phyloP scores from a whole-genome alignment of 2,113 vertebrate genomes.

The Canis aureus region DNA sequence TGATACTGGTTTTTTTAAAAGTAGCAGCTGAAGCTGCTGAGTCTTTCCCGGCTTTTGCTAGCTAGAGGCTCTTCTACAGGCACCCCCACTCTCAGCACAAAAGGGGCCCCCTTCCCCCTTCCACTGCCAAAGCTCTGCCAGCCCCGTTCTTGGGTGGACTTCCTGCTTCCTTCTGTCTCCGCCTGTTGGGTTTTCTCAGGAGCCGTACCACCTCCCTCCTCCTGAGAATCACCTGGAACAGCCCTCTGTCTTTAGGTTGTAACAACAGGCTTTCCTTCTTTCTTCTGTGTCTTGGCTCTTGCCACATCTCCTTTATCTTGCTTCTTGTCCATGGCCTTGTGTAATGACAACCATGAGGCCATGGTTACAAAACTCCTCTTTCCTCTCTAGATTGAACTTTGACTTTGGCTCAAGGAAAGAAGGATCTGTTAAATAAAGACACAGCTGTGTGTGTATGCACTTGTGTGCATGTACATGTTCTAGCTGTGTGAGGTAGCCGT shows the following conservation, averaged over 20 bases:
- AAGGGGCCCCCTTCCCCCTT: accelerated
- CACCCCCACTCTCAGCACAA: neutral
- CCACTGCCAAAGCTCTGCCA: accelerated
- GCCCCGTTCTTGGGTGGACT: accelerated
- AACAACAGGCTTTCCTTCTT: neutral
- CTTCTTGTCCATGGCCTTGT: neutral
- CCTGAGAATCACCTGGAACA: neutral
- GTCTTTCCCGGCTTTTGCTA: neutral
- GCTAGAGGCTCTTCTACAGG: neutral
- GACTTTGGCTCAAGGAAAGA: neutral
- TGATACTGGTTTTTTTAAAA: neutral
- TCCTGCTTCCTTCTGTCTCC: neutral
- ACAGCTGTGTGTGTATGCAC: accelerated
- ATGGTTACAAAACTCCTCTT: neutral
- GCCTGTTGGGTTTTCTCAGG: neutral
- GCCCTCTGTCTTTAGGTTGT: accelerated
- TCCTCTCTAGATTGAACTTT: neutral
- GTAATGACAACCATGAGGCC: neutral
- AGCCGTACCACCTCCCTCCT: neutral
- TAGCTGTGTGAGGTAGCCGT: neutral
- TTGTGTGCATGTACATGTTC: accelerated
- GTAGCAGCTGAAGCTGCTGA: neutral
- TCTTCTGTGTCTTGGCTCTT: neutral
- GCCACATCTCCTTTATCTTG: neutral
- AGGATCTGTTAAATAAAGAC: neutral